A percentile compares a stretch with the other conserved stretches of the same genome.
These are phyloP conservation scores for Lophotis ruficrista DNA, from an alignment of 2,113 vertebrate genomes.

Conservation along the genomic window DNA sequence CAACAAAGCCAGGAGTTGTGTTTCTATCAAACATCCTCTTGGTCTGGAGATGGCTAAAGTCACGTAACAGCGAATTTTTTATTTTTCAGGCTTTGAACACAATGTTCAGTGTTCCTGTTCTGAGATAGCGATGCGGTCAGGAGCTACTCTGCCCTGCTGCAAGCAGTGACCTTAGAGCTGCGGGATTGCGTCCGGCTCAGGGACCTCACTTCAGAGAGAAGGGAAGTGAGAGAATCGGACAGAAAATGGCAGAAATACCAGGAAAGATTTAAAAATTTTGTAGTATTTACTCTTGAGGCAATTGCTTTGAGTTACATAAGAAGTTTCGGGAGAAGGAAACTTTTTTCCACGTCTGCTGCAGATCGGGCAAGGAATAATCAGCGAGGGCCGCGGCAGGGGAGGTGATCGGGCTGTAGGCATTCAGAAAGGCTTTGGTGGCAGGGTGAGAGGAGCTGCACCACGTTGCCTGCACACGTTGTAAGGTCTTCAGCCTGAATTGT, in stretches of 20 bases:
- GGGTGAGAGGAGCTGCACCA: not conserved
- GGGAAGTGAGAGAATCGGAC: not conserved
- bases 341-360: not conserved
- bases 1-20: not conserved
- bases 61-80: too few species aligned
- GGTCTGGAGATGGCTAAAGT: not conserved
- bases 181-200: not conserved
- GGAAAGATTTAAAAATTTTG: not conserved
- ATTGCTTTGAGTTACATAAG: not conserved
- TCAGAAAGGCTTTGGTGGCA: not conserved
- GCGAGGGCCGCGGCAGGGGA: not conserved
- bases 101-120: accelerated
- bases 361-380: not conserved
- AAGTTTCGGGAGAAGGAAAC: not conserved
- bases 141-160: not conserved
- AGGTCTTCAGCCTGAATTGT: not conserved
- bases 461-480: not conserved
- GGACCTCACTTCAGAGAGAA: not conserved
- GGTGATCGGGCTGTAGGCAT: accelerated
- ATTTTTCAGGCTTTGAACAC: not conserved
- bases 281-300: not conserved
- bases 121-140: not conserved
- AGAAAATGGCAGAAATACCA: not conserved
- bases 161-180: accelerated
- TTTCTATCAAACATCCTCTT: not conserved